Conservation (phyloP, 1,140 invertebrate species). For the Megathymus violae region DNA sequence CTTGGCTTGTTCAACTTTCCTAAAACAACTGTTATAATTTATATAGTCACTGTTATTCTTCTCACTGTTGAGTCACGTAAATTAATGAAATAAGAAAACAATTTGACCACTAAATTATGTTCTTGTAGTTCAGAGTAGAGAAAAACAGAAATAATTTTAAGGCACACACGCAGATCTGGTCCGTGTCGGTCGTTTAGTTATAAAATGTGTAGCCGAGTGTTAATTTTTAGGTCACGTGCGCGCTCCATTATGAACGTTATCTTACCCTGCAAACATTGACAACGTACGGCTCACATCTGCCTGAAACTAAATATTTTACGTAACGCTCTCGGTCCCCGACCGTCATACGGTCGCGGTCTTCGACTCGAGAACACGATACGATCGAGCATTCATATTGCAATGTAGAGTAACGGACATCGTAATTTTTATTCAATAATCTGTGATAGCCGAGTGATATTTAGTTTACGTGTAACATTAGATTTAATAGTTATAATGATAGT, state of each 20-base stretch:
- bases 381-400: constrained; percentile 14
- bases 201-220: constrained; percentile 20
- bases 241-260: constrained; percentile 9
- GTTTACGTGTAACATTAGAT: not conserved
- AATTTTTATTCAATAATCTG: constrained; percentile 39
- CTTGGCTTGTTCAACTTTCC: no score
- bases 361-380: constrained; percentile 4
- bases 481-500: constrained; percentile 60
- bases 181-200: constrained; percentile 1
- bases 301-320: constrained; percentile 42
- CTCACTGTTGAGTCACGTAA: no score
- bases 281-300: constrained; percentile 38
- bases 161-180: no score
- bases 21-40: no score
- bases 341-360: constrained; percentile 6
- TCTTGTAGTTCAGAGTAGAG: no score
- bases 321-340: constrained; percentile 34
- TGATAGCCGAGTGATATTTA: constrained; percentile 65
- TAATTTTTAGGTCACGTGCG: constrained; percentile 29
- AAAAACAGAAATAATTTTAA: no score
- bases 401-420: not conserved
- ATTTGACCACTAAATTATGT: no score
- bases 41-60: no score
- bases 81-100: no score
- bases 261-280: constrained; percentile 14